Percentiles rank a stretch among this genome's conserved stretches.
Conservation (phyloP, 2,888 invertebrate genomes). For the Drosophila nigricruria region DNA sequence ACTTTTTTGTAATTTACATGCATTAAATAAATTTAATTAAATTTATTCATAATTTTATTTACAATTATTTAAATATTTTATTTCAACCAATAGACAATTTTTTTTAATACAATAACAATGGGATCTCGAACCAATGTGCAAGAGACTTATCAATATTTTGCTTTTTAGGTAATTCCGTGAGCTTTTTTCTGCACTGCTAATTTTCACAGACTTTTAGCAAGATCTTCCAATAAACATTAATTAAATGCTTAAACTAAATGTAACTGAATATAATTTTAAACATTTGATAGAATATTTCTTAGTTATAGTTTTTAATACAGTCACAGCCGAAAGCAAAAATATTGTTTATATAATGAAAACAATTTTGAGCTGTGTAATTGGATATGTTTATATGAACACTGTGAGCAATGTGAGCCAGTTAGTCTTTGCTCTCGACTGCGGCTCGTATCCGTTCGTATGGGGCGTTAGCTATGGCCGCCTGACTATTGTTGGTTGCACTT, state of each 20-base stretch:
- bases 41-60: too few species aligned
- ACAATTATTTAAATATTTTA: too few species aligned
- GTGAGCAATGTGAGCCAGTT: background rate
- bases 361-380: background rate
- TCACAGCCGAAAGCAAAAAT: background rate
- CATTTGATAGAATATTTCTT: background rate
- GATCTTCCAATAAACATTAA: background rate
- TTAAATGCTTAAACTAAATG: background rate
- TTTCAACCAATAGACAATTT: too few species aligned
- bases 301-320: too few species aligned
- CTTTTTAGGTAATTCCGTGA: background rate
- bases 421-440: conserved; percentile 37
- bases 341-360: conserved; percentile 1
- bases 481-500: conserved; percentile 16
- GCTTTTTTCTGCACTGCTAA: conserved; percentile 28
- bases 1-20: too few species aligned
- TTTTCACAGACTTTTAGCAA: background rate
- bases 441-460: conserved; percentile 59
- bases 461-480: conserved; percentile 24
- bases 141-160: conserved; percentile 2
- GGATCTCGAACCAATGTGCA: conserved; percentile 20
- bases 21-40: too few species aligned
- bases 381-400: background rate
- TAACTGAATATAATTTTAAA: background rate
- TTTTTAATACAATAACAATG: background rate